Conservation (phyloP, 37 sponge, comb jelly and placozoan genomes). For the Halisarca cf. caerulea region DNA sequence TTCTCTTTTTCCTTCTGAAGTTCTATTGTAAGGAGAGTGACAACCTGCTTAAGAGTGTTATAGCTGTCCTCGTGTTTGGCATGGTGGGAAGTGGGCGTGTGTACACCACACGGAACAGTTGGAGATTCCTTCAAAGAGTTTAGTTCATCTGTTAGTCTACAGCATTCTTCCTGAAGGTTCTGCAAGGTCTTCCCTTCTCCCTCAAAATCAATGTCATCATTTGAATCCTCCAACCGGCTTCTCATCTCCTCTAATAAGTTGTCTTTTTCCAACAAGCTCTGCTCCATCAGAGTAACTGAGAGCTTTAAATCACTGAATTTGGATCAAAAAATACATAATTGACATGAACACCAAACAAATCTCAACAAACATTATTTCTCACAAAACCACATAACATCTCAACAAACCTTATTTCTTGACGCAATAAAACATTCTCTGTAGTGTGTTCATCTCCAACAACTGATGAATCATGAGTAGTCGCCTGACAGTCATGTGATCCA, state of each 20-base stretch:
- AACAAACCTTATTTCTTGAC: conserved; percentile 25
- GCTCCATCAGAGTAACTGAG: neutral
- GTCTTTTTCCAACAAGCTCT: neutral
- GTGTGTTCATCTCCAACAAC: neutral
- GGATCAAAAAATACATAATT: neutral
- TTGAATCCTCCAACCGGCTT: neutral
- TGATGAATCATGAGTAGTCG: neutral
- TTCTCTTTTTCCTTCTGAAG: neutral
- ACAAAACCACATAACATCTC: neutral
- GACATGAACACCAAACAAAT: neutral
- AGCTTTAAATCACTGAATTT: conserved; percentile 13
- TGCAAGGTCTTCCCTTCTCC: conserved; percentile 16
- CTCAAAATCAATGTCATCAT: conserved; percentile 15
- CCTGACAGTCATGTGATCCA: conserved; percentile 6
- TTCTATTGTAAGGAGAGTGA: neutral
- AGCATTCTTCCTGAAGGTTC: neutral
- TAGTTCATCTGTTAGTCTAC: neutral
- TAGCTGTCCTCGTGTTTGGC: neutral
- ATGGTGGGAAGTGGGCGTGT: too few species aligned
- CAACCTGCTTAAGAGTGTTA: neutral
- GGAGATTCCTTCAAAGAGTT: neutral
- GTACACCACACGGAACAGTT: too few species aligned
- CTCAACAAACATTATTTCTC: neutral
- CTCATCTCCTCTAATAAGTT: neutral
- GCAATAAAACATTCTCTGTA: neutral